Conservation (phyloP, 2,888 invertebrate genomes). For the Agrotis clavis region DNA sequence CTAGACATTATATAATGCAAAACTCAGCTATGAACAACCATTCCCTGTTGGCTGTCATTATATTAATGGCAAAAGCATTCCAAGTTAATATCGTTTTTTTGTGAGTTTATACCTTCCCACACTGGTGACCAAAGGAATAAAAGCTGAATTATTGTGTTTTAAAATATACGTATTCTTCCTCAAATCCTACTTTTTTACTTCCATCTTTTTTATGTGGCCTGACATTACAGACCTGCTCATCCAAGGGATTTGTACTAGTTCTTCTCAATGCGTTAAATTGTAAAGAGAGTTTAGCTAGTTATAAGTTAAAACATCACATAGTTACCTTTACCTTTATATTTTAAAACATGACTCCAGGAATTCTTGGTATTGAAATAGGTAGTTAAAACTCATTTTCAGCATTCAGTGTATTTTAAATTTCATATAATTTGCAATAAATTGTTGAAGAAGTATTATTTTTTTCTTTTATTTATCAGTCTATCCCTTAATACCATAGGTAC, state of each 20-base stretch:
- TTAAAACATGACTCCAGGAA: slow-evolving; percentile 35
- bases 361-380: slow-evolving; percentile 55
- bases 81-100: slow-evolving; percentile 43
- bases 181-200: slow-evolving; percentile 15
- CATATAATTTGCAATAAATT: slow-evolving; percentile 62
- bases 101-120: slow-evolving; percentile 32
- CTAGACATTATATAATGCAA: slow-evolving; percentile 33
- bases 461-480: background rate
- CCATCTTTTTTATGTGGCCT: slow-evolving; percentile 18
- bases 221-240: slow-evolving; percentile 12
- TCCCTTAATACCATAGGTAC: background rate
- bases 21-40: slow-evolving; percentile 33
- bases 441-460: slow-evolving; percentile 50
- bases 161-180: slow-evolving; percentile 10
- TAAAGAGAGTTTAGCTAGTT: slow-evolving; percentile 24
- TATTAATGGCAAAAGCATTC: slow-evolving; percentile 60
- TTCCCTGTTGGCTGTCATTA: slow-evolving; percentile 54
- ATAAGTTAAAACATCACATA: slow-evolving; percentile 19
- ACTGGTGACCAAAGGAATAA: slow-evolving; percentile 52
- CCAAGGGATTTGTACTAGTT: slow-evolving; percentile 17
- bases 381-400: slow-evolving; percentile 46
- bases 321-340: slow-evolving; percentile 23
- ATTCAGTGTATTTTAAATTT: slow-evolving; percentile 55
- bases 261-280: slow-evolving; percentile 17
- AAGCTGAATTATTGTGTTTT: slow-evolving; percentile 32